These are phyloP conservation scores for Chaenodraco wilsoni DNA, from an alignment of 2,797 vertebrate genomes.

Conservation along the genomic window DNA sequence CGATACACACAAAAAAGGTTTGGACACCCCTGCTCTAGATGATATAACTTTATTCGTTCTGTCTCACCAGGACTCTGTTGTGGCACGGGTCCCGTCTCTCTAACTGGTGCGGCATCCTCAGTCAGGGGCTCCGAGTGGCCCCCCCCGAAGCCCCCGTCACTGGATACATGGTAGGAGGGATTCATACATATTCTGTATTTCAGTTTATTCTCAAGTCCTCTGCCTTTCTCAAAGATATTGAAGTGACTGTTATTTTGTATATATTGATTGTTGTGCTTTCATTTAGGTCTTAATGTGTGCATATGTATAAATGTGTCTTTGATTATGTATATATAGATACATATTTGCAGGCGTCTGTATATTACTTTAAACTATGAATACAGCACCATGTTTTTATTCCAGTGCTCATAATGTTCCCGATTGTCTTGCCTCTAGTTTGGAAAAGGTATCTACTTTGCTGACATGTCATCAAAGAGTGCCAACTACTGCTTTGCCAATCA, in stretches of 20 bases:
- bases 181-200: background rate
- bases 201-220: background rate
- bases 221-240: background rate
- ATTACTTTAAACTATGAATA: background rate
- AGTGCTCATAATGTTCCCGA: background rate
- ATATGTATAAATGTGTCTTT: too few species aligned
- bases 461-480: slow-evolving; percentile 95
- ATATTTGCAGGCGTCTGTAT: too few species aligned
- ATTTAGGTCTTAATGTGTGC: too few species aligned
- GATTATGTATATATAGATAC: too few species aligned
- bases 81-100: slow-evolving; percentile 94
- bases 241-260: too few species aligned
- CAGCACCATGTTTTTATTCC: background rate
- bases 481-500: slow-evolving; percentile 91
- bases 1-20: background rate
- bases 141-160: slow-evolving; percentile 91
- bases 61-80: slow-evolving; percentile 84
- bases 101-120: slow-evolving; percentile 94
- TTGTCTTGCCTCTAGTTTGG: slow-evolving; percentile 84
- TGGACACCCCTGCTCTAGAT: too few species aligned
- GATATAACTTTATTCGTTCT: background rate
- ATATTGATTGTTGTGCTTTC: too few species aligned
- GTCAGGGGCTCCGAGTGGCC: slow-evolving; percentile 88
- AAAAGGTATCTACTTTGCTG: slow-evolving; percentile 95
- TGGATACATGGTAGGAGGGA: slow-evolving; percentile 89